Base-by-base conservation (phyloP, 2,888 invertebrate genomes). In the Andrena fulva region DNA sequence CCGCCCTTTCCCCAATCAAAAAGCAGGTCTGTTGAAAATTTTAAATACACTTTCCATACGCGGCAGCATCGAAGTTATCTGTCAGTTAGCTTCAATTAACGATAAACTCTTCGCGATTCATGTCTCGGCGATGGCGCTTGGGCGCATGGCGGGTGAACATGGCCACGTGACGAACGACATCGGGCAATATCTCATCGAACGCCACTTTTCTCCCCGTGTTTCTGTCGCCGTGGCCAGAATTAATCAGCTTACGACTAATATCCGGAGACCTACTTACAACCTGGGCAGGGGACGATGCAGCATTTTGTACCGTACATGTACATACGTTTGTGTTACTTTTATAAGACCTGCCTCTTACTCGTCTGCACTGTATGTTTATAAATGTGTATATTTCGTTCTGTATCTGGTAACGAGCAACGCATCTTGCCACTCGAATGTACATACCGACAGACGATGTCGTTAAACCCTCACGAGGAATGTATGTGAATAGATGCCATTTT, bases 331-430 rank as follows among this genome's bases (percentile, higher is more conserved):
- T 85, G 66, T 78, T 71, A 66, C 35, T 86, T 94, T 94, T 94
- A 93, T 85, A 82, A 94, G 70, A 63, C 12, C 69, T 60, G 94
- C 93, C 94, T 92, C 94, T 93, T 91, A 88, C 90, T 66, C 94
- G 80, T 95, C 94, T 95, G 95, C 94, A 95, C 56, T 86, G 84
- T 87, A 85, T 87, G 76, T 86, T 78, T 89, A 83, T 89, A 88
- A 84, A 85, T 87, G 83, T 90, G 85, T 90, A 88, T 86, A 89
- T 87, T 80, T 74, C 24, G 12, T 64, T 70, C 69, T 84, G 67
- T 87, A 82, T 24, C 24, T 62, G 60, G 20, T 75, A 60, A 70
- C 68, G 72, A 80, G 74, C 72, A 81, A 67, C 76, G 83, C 76
- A 82, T 80, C 76, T 77, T 77, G 63, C 70, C 76, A 74, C 42